phyloP scores from a whole-genome alignment of 2,888 invertebrate species.

The Nephrotoma guestfalica region DNA sequence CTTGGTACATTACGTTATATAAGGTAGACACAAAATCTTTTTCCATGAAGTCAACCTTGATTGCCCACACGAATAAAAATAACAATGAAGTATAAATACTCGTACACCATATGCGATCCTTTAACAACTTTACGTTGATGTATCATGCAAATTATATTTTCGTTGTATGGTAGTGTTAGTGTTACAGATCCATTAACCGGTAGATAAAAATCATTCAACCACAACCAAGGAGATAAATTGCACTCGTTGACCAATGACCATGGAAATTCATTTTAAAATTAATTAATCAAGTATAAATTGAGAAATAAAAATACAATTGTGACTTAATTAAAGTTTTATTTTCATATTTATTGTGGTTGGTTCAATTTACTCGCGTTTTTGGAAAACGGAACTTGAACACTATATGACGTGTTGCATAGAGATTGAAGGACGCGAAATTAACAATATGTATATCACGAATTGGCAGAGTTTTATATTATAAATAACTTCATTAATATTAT shows the following conservation, averaged over 20 bases:
- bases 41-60: neutral
- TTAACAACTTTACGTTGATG: neutral
- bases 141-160: neutral
- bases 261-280: neutral
- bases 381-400: neutral
- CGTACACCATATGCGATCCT: neutral
- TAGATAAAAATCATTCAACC: neutral
- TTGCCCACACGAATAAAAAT: neutral
- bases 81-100: too few species aligned
- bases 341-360: neutral
- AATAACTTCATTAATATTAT: neutral
- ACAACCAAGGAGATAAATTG: neutral
- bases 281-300: neutral
- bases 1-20: neutral
- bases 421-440: neutral
- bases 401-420: neutral
- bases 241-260: neutral
- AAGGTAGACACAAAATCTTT: neutral
- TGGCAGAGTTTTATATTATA: neutral
- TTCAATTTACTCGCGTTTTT: neutral
- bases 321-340: neutral
- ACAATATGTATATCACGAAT: neutral
- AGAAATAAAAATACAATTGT: neutral
- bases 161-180: neutral
- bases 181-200: neutral